A percentile compares a stretch with the other conserved stretches of the same genome.
Evolutionary conservation across 2,113 vertebrate species (phyloP).

Genomic region (Cyanoderma ruficeps): DNA sequence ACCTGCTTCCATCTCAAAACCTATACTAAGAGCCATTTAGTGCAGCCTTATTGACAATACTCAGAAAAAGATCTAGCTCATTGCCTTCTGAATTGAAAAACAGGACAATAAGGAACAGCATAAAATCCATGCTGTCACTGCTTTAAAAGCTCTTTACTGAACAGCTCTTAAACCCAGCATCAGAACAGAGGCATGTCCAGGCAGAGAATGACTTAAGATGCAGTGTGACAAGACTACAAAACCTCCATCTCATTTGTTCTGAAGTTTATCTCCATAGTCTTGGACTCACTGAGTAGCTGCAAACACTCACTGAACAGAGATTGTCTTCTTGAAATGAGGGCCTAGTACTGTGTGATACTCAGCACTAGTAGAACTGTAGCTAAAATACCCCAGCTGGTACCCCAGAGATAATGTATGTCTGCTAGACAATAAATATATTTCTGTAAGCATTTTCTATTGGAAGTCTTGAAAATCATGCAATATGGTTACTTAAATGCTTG

Average conservation of each 20-base stretch:
- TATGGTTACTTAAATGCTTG: neutral
- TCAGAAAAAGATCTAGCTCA: neutral
- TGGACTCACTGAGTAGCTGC: neutral
- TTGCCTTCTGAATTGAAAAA: neutral
- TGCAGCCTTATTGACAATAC: neutral
- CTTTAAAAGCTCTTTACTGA: neutral
- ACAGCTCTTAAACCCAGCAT: neutral
- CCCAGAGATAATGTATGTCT: neutral
- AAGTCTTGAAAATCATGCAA: neutral
- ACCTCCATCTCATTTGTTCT: neutral
- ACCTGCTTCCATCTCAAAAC: neutral
- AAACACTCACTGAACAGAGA: neutral
- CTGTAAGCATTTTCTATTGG: neutral
- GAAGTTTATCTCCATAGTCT: neutral
- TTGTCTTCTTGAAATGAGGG: neutral
- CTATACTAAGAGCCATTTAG: neutral
- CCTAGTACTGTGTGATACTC: neutral
- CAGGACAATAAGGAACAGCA: neutral
- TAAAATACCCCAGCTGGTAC: neutral
- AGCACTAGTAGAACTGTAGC: neutral
- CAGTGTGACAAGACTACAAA: neutral
- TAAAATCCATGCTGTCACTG: neutral
- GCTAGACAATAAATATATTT: neutral
- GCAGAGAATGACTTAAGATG: neutral
- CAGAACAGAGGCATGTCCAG: neutral